phyloP scores from a whole-genome alignment of 2,797 vertebrate species.

The Epinephelus awoara region DNA sequence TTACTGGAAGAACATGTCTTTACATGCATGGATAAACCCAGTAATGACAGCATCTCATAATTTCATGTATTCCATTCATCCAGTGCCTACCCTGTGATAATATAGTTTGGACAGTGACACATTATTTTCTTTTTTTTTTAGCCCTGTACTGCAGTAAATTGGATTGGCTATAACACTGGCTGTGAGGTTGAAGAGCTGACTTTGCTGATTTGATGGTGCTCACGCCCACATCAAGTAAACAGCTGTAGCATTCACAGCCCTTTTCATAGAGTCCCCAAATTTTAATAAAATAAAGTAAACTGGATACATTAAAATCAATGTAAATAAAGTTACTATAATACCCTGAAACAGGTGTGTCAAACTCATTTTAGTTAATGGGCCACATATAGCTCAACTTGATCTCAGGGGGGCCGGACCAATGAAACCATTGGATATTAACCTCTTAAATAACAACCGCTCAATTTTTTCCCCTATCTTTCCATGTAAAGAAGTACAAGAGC shows the following conservation, averaged over 20 bases:
- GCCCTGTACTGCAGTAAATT: neutral
- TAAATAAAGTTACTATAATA: neutral
- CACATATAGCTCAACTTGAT: too few relatives aligned
- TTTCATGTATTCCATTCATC: constrained; percentile 4
- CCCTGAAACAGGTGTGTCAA: too few relatives aligned
- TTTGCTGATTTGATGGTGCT: constrained; percentile 9
- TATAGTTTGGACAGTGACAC: constrained; percentile 6
- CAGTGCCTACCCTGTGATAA: neutral
- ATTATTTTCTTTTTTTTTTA: neutral
- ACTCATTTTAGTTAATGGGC: too few relatives aligned
- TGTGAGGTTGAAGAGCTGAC: neutral
- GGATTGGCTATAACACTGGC: neutral
- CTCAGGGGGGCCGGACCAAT: too few relatives aligned
- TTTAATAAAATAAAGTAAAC: neutral
- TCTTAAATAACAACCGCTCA: too few relatives aligned
- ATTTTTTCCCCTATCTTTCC: too few relatives aligned
- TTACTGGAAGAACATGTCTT: constrained; percentile 32
- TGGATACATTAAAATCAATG: neutral
- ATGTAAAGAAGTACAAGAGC: too few relatives aligned
- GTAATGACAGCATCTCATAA: constrained; percentile 22
- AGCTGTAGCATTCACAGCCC: neutral
- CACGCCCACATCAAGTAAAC: neutral
- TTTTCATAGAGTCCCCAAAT: neutral
- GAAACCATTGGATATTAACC: too few relatives aligned
- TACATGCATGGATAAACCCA: constrained; percentile 6